Evolutionary conservation across 2,888 invertebrate genomes (phyloP).

Genomic region (Zonitis immaculata): DNA sequence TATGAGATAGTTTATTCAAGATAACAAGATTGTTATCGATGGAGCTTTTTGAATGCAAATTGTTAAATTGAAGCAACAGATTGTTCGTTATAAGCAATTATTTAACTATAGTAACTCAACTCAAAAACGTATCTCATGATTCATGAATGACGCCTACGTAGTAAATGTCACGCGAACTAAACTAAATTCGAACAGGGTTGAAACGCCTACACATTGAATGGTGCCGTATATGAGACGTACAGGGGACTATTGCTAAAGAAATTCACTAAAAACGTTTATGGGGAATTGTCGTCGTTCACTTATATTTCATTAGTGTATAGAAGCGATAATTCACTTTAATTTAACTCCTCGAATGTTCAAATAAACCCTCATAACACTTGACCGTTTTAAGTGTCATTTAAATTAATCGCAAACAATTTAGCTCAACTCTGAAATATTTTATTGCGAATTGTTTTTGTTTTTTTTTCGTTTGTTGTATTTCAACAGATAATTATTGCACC

Average conservation of each 20-base stretch:
- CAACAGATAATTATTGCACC: background rate
- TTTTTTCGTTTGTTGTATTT: background rate
- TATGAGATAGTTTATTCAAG: background rate
- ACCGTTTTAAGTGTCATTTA: background rate
- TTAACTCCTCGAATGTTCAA: background rate
- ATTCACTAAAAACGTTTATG: background rate
- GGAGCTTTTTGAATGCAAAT: background rate
- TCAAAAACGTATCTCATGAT: constrained; percentile 18
- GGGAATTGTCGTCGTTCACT: background rate
- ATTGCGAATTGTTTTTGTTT: background rate
- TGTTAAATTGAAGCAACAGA: constrained; percentile 10
- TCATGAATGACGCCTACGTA: constrained; percentile 26
- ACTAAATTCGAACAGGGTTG: constrained; percentile 23
- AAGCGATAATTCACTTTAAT: background rate
- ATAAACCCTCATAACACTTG: background rate
- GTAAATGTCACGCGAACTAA: constrained; percentile 20
- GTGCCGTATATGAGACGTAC: constrained; percentile 20
- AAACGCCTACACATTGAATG: constrained; percentile 25
- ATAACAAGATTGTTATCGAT: background rate
- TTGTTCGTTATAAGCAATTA: constrained; percentile 18
- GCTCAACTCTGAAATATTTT: background rate
- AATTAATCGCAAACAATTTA: background rate
- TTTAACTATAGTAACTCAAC: constrained; percentile 8
- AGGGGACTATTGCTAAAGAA: background rate
- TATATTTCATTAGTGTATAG: background rate